phyloP scores from a whole-genome alignment of 2,797 vertebrate genomes.

The Falco naumanni region DNA sequence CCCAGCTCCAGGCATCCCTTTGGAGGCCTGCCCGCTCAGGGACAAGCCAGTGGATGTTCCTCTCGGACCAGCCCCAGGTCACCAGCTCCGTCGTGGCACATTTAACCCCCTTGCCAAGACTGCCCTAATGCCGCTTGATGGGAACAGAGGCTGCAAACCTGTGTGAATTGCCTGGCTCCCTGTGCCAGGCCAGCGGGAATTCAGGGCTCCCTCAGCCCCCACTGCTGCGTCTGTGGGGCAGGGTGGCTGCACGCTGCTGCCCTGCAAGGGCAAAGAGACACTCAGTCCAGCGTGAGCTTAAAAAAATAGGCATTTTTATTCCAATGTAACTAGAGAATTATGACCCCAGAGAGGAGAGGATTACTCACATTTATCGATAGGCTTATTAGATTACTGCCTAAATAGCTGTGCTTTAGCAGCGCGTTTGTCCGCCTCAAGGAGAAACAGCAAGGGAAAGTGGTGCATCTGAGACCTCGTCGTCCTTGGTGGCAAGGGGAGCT shows the following conservation, averaged over 20 bases:
- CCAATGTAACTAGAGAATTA: slow-evolving; percentile 61
- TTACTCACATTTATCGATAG: slow-evolving; percentile 63
- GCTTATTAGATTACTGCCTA: slow-evolving; percentile 55
- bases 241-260: background rate
- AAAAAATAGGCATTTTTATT: slow-evolving; percentile 73
- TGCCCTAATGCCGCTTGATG: rapidly evolving
- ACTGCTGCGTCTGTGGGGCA: rapidly evolving
- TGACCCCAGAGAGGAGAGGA: slow-evolving; percentile 30
- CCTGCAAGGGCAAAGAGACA: slow-evolving; percentile 38
- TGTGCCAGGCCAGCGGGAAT: background rate
- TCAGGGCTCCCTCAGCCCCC: background rate
- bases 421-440: slow-evolving; percentile 35
- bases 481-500: slow-evolving; percentile 15
- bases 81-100: background rate
- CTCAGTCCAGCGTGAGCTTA: slow-evolving; percentile 31
- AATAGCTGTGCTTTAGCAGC: slow-evolving; percentile 45
- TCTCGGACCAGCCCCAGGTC: background rate
- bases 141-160: background rate
- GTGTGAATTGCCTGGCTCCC: rapidly evolving
- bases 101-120: background rate
- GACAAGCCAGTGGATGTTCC: background rate
- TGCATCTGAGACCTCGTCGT: background rate
- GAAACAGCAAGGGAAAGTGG: background rate
- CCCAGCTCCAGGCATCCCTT: background rate
- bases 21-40: background rate